Evolutionary conservation across 2,888 invertebrate species (phyloP).

Genomic region (Lasiommata megera): DNA sequence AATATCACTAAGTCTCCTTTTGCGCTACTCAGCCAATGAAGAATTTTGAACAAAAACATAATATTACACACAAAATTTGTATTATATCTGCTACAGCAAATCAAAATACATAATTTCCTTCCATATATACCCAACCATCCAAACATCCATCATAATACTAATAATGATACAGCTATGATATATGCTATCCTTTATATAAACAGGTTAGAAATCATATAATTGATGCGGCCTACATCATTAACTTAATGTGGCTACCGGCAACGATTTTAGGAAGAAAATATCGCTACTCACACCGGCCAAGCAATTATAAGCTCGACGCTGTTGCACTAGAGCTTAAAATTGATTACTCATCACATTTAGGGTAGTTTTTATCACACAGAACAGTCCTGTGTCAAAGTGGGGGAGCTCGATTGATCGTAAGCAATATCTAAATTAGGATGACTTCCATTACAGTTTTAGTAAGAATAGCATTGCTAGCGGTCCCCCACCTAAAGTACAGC

Average conservation of each 20-base stretch:
- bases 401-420: background rate
- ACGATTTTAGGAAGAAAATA: conserved; percentile 33
- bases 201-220: conserved; percentile 21
- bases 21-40: no score
- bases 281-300: conserved; percentile 19
- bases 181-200: conserved; percentile 11
- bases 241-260: conserved; percentile 34
- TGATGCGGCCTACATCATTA: conserved; percentile 33
- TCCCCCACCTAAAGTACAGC: no score
- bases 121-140: no score
- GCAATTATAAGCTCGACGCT: background rate
- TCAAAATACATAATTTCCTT: no score
- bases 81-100: no score
- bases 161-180: background rate
- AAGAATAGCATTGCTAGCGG: no score
- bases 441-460: background rate
- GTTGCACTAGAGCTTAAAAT: background rate
- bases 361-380: background rate
- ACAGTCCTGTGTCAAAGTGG: background rate
- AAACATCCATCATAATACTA: no score
- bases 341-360: background rate
- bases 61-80: no score
- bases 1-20: no score
- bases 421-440: background rate
- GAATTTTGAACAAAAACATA: no score